phyloP scores from a whole-genome alignment of 2,113 vertebrate genomes.

The Hyaena hyaena region DNA sequence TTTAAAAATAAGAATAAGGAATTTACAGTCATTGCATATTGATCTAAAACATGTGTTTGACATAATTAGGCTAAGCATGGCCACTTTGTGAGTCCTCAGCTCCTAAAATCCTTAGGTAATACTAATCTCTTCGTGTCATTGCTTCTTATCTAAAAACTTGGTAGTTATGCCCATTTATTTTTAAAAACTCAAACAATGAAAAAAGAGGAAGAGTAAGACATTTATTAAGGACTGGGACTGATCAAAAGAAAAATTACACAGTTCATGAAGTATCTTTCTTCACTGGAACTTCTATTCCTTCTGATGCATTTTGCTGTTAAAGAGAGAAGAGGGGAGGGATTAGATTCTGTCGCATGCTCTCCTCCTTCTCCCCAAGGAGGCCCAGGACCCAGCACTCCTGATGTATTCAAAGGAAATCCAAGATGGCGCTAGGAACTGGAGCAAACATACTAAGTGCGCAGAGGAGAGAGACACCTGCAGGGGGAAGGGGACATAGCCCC shows the following conservation, averaged over 20 bases:
- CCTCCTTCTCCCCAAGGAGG: rapidly evolving
- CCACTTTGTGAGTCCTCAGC: background rate
- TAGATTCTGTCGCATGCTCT: rapidly evolving
- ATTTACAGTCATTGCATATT: background rate
- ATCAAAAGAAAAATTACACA: background rate
- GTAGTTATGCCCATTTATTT: background rate
- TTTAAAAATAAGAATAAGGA: background rate
- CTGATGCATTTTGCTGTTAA: background rate
- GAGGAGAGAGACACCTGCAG: background rate
- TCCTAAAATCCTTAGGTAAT: background rate
- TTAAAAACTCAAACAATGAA: background rate
- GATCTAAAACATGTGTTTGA: rapidly evolving
- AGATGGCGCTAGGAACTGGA: no score
- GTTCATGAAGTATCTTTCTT: background rate
- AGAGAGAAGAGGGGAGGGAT: background rate
- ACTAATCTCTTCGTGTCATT: background rate
- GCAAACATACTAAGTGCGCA: background rate
- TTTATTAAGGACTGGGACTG: slow-evolving; percentile 60
- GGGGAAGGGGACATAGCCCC: background rate
- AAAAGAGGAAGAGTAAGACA: background rate
- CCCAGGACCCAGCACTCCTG: background rate
- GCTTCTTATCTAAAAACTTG: background rate
- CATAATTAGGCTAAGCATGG: no score
- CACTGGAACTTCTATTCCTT: background rate
- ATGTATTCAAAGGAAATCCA: background rate